These are phyloP conservation scores for Rhinogobio ventralis DNA, from an alignment of 2,797 vertebrate species.

Conservation along the genomic window DNA sequence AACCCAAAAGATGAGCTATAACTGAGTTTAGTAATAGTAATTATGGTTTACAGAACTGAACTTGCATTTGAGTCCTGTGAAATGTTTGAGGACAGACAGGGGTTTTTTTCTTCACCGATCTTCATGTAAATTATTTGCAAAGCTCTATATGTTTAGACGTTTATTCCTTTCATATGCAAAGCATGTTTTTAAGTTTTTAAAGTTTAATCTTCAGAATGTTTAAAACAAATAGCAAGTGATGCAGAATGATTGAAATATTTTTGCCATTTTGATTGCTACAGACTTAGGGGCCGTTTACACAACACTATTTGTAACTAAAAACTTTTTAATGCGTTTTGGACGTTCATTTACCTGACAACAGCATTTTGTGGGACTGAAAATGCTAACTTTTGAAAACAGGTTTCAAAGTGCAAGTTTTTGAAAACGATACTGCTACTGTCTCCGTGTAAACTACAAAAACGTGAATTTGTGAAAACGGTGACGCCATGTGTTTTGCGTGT, in stretches of 20 bases:
- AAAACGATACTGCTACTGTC: no score
- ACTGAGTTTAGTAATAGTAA: background rate
- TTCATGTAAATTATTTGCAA: conserved; percentile 31
- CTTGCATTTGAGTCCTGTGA: conserved; percentile 48
- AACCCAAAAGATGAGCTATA: background rate
- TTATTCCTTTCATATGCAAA: conserved; percentile 8
- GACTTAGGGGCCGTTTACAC: no score
- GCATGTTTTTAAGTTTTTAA: background rate
- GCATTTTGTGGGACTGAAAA: no score
- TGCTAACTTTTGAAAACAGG: no score
- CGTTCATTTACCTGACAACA: background rate
- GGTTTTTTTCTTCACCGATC: background rate
- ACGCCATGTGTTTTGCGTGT: no score
- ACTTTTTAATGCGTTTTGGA: background rate
- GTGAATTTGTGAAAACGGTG: no score
- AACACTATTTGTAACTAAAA: background rate
- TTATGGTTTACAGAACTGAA: conserved; percentile 38
- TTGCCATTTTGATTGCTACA: background rate
- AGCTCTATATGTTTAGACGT: background rate
- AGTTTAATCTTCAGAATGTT: background rate
- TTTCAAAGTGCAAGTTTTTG: no score
- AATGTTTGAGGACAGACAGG: background rate
- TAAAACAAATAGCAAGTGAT: background rate
- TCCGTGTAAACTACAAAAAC: no score
- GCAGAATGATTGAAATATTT: background rate